Conservation (phyloP, 2,888 invertebrate species). For the Neoitamus cyanurus region DNA sequence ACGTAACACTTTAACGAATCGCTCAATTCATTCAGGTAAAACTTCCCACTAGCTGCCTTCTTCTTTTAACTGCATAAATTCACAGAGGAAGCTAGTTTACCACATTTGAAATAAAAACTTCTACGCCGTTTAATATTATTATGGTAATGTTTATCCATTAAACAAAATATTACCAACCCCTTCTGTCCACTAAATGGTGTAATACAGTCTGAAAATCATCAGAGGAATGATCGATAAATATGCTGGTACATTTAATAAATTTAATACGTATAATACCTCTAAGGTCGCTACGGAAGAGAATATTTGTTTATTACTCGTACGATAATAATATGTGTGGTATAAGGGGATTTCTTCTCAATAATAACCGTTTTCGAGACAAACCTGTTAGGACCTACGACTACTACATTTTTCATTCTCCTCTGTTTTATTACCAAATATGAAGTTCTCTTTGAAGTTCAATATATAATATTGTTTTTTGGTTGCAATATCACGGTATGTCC, state of each 20-base stretch:
- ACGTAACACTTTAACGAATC: not conserved
- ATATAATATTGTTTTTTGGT: slow-evolving; percentile 30
- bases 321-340: not conserved
- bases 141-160: not conserved
- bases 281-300: slow-evolving; percentile 1
- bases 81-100: not conserved
- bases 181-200: not conserved
- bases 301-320: not conserved
- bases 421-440: not conserved
- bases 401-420: not conserved
- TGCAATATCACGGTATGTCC: slow-evolving; percentile 21
- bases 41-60: not conserved
- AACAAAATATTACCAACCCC: not conserved
- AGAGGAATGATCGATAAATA: not conserved
- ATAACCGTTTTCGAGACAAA: not conserved
- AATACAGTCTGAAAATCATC: not conserved
- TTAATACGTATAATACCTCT: not conserved
- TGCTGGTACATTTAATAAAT: not conserved
- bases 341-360: not conserved
- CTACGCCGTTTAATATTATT: not conserved
- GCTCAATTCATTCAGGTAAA: not conserved
- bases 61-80: too few relatives aligned
- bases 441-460: not conserved
- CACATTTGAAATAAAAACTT: not conserved
- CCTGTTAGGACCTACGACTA: not conserved